A percentile compares a stretch with the other conserved stretches of the same genome.
Evolutionary conservation across 2,888 invertebrate genomes (phyloP).

Genomic region (Ecliptopera silaceata): DNA sequence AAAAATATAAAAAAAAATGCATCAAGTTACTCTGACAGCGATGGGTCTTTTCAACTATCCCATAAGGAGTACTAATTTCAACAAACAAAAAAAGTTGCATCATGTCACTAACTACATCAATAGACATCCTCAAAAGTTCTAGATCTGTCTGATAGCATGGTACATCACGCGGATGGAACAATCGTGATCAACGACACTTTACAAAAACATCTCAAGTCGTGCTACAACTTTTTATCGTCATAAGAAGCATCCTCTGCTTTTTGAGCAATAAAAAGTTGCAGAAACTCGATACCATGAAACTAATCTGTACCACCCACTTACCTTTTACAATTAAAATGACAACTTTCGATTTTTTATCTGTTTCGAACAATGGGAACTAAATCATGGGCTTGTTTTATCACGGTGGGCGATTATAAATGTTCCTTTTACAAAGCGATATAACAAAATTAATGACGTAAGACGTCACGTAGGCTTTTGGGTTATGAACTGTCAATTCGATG

Average conservation of each 20-base stretch:
- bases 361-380: constrained; percentile 19
- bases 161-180: too few species aligned
- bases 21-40: too few species aligned
- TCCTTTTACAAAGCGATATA: constrained; percentile 34
- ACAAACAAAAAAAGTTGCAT: too few species aligned
- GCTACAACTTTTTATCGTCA: too few species aligned
- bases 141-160: too few species aligned
- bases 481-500: constrained; percentile 49
- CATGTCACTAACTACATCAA: too few species aligned
- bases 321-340: constrained; percentile 3
- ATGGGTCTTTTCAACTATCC: too few species aligned
- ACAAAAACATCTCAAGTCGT: too few species aligned
- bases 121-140: too few species aligned
- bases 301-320: constrained; percentile 8
- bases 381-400: constrained; percentile 7
- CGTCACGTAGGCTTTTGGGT: constrained; percentile 63
- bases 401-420: constrained; percentile 40
- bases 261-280: neutral
- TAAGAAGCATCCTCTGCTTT: neutral
- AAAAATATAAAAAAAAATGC: too few species aligned
- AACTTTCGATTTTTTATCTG: constrained; percentile 17
- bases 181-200: too few species aligned
- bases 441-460: constrained; percentile 38
- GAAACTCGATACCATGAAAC: constrained; percentile 30
- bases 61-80: too few species aligned